A percentile compares a stretch with the other conserved stretches of the same genome.
phyloP scores from a whole-genome alignment of 2,888 invertebrate genomes.

The Polyommatus icarus region DNA sequence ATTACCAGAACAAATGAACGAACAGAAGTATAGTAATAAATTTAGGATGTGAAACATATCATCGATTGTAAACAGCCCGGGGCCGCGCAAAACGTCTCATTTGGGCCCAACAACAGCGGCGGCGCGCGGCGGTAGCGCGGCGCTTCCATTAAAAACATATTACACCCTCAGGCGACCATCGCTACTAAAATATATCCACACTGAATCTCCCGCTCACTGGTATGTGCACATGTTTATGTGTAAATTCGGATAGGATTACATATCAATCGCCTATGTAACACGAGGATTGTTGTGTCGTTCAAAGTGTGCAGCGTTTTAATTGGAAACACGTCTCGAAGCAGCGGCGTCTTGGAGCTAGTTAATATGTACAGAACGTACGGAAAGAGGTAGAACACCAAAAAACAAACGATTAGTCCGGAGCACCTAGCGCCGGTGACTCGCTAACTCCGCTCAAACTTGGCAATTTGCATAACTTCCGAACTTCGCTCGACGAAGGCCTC shows the following conservation, averaged over 20 bases:
- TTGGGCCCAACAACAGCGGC: slow-evolving; percentile 60
- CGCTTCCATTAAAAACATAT: slow-evolving; percentile 58
- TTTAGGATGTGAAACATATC: slow-evolving; percentile 77
- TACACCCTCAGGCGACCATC: slow-evolving; percentile 31
- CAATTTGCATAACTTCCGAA: slow-evolving; percentile 64
- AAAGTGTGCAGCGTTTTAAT: background rate
- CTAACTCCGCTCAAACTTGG: slow-evolving; percentile 51
- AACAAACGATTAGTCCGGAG: slow-evolving; percentile 36
- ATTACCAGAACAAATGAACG: slow-evolving; percentile 48
- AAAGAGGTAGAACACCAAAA: background rate
- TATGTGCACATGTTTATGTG: background rate
- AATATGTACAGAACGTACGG: background rate
- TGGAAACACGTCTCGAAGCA: background rate
- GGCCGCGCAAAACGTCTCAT: slow-evolving; percentile 74
- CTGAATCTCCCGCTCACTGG: background rate
- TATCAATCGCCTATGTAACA: background rate
- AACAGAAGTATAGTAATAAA: slow-evolving; percentile 77
- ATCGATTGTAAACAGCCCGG: slow-evolving; percentile 78
- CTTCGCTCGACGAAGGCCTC: slow-evolving; percentile 64
- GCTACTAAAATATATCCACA: slow-evolving; percentile 28
- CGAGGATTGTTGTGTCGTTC: background rate
- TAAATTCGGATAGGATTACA: background rate
- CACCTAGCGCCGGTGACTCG: slow-evolving; percentile 36
- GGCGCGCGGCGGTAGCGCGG: slow-evolving; percentile 65
- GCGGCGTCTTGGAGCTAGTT: slow-evolving; percentile 14